Conservation (phyloP, 2,888 invertebrate species). For the Phyllotreta striolata region DNA sequence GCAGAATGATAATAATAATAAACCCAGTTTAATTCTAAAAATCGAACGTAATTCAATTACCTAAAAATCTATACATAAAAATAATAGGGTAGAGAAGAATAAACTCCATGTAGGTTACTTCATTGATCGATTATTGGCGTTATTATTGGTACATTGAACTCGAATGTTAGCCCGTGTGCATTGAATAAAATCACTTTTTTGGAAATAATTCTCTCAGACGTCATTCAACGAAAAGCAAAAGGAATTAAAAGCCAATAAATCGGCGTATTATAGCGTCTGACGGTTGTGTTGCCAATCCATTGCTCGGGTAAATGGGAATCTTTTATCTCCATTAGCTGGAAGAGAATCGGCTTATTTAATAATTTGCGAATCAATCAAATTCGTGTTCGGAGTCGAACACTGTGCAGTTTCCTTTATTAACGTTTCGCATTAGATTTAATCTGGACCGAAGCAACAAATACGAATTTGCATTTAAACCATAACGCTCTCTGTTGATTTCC, state of each 20-base stretch:
- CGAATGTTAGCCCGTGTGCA: too few species aligned
- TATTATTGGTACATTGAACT: too few species aligned
- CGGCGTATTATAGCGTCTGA: not conserved
- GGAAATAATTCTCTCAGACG: not conserved
- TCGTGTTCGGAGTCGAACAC: not conserved
- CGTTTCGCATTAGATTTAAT: not conserved
- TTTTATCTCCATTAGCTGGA: conserved; percentile 3
- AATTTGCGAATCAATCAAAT: conserved; percentile 1
- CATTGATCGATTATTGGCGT: too few species aligned
- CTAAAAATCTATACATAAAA: too few species aligned
- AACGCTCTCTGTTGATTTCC: conserved; percentile 8
- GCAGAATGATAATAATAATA: too few species aligned
- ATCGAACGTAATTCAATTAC: too few species aligned
- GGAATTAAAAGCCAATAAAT: conserved; percentile 3
- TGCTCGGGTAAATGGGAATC: not conserved
- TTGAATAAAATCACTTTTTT: not conserved
- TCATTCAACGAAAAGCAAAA: not conserved
- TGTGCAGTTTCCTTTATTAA: not conserved
- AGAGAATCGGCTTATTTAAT: conserved; percentile 4
- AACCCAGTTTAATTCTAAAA: too few species aligned
- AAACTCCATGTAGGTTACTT: too few species aligned
- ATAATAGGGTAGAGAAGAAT: too few species aligned
- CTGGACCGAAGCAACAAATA: conserved; percentile 4
- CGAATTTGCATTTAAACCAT: conserved; percentile 12
- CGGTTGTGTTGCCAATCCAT: not conserved